Conservation (phyloP, 1,140 invertebrate genomes). For the Reticulitermes speratus region DNA sequence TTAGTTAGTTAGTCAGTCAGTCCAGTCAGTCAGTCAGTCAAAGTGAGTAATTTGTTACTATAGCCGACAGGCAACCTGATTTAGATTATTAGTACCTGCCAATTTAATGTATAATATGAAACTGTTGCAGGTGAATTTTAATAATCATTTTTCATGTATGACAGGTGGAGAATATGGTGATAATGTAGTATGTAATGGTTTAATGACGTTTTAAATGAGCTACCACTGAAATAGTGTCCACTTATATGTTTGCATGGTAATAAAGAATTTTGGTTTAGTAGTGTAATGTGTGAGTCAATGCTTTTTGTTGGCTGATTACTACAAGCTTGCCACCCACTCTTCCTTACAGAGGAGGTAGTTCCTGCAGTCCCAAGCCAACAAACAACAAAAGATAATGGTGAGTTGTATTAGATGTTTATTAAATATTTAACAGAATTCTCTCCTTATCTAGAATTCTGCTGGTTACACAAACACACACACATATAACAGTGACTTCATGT, state of each 20-base stretch:
- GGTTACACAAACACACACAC: neutral
- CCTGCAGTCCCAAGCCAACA: slow-evolving; percentile 29
- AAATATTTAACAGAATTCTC: neutral
- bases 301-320: neutral
- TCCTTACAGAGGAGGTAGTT: slow-evolving; percentile 26
- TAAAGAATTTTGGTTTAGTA: neutral
- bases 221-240: neutral
- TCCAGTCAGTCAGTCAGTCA: too few species aligned
- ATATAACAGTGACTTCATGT: neutral
- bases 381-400: slow-evolving; percentile 31
- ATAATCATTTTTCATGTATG: too few species aligned
- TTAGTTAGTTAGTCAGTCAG: too few species aligned
- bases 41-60: too few species aligned
- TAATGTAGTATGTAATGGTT: too few species aligned
- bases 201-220: neutral
- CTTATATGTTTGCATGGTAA: neutral
- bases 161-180: too few species aligned
- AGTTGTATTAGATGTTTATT: slow-evolving; percentile 1
- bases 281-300: neutral
- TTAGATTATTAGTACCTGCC: too few species aligned
- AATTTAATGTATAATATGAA: too few species aligned
- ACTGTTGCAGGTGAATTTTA: too few species aligned
- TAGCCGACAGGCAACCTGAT: too few species aligned
- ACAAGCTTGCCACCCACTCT: slow-evolving; percentile 22
- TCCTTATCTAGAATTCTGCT: neutral